Percentiles rank a stretch among this genome's conserved stretches.
These are phyloP conservation scores for Agriopis aurantiaria DNA, from an alignment of 2,888 invertebrate species.

Conservation along the genomic window DNA sequence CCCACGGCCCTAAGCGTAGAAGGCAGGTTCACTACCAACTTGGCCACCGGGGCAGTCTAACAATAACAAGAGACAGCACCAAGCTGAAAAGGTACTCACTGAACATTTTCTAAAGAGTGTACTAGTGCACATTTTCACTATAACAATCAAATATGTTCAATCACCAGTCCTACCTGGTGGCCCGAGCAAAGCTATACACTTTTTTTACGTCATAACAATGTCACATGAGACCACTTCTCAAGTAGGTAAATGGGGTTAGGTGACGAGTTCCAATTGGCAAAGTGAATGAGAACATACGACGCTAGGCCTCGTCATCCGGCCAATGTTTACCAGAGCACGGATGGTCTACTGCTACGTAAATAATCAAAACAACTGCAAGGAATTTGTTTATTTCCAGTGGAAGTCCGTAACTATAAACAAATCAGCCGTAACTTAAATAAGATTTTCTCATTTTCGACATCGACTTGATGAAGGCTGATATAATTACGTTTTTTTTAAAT, in stretches of 20 bases:
- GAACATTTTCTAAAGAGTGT: background rate
- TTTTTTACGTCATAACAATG: slow-evolving; percentile 28
- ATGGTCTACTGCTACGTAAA: slow-evolving; percentile 69
- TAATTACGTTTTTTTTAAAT: background rate
- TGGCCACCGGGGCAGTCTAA: too few relatives aligned
- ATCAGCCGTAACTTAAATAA: slow-evolving; percentile 31
- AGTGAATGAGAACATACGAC: slow-evolving; percentile 50
- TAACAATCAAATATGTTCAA: background rate
- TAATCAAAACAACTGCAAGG: slow-evolving; percentile 70
- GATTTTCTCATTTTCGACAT: slow-evolving; percentile 27
- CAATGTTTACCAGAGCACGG: slow-evolving; percentile 72
- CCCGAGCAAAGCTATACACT: background rate
- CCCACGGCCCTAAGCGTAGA: too few relatives aligned
- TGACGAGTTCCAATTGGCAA: slow-evolving; percentile 51
- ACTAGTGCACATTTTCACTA: background rate
- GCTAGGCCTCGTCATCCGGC: slow-evolving; percentile 64
- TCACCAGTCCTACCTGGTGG: background rate
- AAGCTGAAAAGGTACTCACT: background rate
- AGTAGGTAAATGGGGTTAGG: slow-evolving; percentile 46
- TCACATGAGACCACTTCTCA: slow-evolving; percentile 39
- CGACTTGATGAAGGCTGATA: background rate
- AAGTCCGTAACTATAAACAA: slow-evolving; percentile 49
- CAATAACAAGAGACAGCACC: background rate
- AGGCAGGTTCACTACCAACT: too few relatives aligned
- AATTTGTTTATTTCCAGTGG: slow-evolving; percentile 75